Evolutionary conservation across 2,113 vertebrate genomes (phyloP).

Genomic region (Tragulus kanchil): DNA sequence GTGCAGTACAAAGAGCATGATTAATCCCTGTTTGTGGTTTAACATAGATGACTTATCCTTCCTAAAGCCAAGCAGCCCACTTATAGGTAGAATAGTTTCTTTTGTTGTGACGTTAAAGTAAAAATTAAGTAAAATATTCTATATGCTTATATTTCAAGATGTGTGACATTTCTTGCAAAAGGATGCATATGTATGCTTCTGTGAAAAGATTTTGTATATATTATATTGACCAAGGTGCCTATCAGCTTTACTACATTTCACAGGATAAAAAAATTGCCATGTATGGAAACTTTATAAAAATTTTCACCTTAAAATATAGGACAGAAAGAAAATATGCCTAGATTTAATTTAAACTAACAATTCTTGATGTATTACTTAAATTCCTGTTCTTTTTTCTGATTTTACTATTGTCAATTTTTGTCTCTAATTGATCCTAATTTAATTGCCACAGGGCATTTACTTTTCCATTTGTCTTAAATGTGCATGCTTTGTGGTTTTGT

Average conservation of each 20-base stretch:
- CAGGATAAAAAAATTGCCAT: constrained; percentile 55
- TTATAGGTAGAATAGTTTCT: neutral
- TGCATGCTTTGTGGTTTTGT: constrained; percentile 5
- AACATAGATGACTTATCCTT: neutral
- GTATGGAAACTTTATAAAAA: constrained; percentile 37
- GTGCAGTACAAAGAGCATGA: neutral
- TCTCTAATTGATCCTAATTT: constrained; percentile 85
- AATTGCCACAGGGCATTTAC: constrained; percentile 86
- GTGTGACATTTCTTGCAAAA: neutral
- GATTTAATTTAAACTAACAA: constrained; percentile 77
- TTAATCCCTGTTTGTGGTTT: neutral
- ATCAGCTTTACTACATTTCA: constrained; percentile 23
- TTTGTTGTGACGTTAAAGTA: neutral
- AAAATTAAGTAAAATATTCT: neutral
- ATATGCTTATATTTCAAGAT: neutral
- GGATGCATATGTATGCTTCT: neutral
- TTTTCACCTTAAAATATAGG: constrained; percentile 74
- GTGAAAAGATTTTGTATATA: neutral
- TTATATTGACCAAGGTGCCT: neutral
- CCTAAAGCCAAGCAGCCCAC: neutral
- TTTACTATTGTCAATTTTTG: constrained; percentile 82
- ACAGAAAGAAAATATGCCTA: constrained; percentile 81
- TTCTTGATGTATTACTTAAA: constrained; percentile 81
- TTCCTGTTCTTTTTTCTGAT: constrained; percentile 82
- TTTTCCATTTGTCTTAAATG: constrained; percentile 82